Evolutionary conservation across 2,888 invertebrate genomes (phyloP).

Genomic region (Spodoptera exigua): DNA sequence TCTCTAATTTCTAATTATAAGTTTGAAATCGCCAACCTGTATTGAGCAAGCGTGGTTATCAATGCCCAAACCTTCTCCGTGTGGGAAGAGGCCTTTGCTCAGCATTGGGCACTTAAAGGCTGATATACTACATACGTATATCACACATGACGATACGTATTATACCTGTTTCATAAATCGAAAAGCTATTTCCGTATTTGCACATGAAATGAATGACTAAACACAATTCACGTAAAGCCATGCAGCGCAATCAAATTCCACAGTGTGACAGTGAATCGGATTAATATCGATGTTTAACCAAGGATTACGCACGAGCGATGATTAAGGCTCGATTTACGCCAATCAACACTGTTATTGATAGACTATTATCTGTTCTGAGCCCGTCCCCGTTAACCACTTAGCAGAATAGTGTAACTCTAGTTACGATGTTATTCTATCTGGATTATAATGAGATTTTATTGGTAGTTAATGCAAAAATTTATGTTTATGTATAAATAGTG

Average conservation of each 20-base stretch:
- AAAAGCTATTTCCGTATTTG: slow-evolving; percentile 6
- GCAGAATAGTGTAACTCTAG: neutral
- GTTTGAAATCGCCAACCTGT: too few relatives aligned
- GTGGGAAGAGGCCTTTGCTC: too few relatives aligned
- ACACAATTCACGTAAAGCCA: slow-evolving; percentile 2
- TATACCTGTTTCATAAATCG: neutral
- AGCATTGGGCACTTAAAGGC: too few relatives aligned
- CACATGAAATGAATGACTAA: slow-evolving; percentile 1
- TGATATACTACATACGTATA: too few relatives aligned
- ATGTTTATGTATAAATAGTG: too few relatives aligned
- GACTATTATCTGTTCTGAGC: slow-evolving; percentile 22
- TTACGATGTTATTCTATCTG: too few relatives aligned
- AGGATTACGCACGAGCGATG: slow-evolving; percentile 24
- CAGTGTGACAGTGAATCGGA: slow-evolving; percentile 21
- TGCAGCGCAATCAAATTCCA: slow-evolving; percentile 23
- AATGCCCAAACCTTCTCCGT: too few relatives aligned
- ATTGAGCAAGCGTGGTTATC: too few relatives aligned
- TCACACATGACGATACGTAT: too few relatives aligned
- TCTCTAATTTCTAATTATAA: too few relatives aligned
- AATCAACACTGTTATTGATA: slow-evolving; percentile 37
- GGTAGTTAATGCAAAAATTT: too few relatives aligned
- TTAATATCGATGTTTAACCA: slow-evolving; percentile 36
- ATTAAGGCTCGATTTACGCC: slow-evolving; percentile 19
- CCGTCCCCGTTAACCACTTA: slow-evolving; percentile 8
- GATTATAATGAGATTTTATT: too few relatives aligned